These are phyloP conservation scores for Zonotrichia albicollis DNA, from an alignment of 2,797 vertebrate species.

Conservation along the genomic window DNA sequence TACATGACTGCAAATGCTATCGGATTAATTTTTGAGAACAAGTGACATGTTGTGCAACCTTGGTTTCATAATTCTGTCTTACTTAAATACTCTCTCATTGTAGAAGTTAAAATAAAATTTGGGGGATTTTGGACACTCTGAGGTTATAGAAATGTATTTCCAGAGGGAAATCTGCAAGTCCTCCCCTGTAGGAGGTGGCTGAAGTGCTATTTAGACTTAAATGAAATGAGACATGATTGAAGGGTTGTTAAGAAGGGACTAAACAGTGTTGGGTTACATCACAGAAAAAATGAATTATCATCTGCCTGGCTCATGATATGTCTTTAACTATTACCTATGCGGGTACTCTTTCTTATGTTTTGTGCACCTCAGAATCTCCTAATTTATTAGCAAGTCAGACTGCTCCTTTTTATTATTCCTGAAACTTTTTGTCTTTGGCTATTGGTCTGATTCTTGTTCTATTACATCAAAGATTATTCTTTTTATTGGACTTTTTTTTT, in stretches of 20 bases:
- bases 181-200: slow-evolving; percentile 51
- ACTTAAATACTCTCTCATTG: slow-evolving; percentile 4
- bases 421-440: neutral
- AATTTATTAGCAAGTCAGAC: neutral
- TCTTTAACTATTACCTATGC: neutral
- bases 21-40: slow-evolving; percentile 36
- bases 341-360: neutral
- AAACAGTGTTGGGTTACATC: slow-evolving; percentile 31
- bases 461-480: neutral
- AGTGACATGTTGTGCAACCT: slow-evolving; percentile 20
- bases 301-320: neutral
- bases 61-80: slow-evolving; percentile 45
- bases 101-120: slow-evolving; percentile 39
- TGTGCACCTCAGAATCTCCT: neutral
- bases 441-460: neutral
- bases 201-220: slow-evolving; percentile 50
- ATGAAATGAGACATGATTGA: slow-evolving; percentile 43
- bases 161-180: slow-evolving; percentile 50
- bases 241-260: slow-evolving; percentile 52
- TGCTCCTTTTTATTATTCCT: neutral
- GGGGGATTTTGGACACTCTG: neutral
- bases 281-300: slow-evolving; percentile 28
- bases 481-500: neutral
- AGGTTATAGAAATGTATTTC: slow-evolving; percentile 19
- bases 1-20: neutral